Percentiles rank a stretch among this genome's conserved stretches.
phyloP scores from a whole-genome alignment of 2,888 invertebrate genomes.

The Lepidocyrtoides sp. region DNA sequence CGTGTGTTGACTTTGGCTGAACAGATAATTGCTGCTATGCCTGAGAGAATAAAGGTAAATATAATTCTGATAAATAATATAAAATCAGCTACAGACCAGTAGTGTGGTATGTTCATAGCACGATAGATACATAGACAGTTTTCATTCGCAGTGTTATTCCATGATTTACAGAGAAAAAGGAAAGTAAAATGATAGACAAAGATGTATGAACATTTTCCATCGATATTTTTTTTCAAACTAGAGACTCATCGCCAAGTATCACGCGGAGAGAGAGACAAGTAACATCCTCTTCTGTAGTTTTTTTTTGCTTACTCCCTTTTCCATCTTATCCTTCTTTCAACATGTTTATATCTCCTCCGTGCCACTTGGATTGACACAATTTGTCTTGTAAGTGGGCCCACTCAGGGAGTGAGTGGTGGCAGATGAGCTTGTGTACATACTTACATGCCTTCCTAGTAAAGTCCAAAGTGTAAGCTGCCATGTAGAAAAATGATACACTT shows the following conservation, averaged over 20 bases:
- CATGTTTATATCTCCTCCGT: conserved; percentile 44
- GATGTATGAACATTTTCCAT: background rate
- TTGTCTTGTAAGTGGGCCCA: conserved; percentile 70
- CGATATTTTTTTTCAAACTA: conserved; percentile 3
- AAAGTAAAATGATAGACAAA: background rate
- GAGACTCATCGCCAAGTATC: conserved; percentile 1
- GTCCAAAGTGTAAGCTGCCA: background rate
- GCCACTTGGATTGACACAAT: conserved; percentile 70
- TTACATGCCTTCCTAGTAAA: background rate
- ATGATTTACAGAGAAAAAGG: background rate
- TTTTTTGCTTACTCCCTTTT: conserved; percentile 18
- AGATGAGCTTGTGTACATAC: conserved; percentile 46
- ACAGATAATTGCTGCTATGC: conserved; percentile 99
- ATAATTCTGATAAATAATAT: background rate
- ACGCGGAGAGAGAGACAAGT: conserved; percentile 1
- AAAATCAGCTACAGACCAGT: background rate
- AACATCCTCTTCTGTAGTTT: background rate
- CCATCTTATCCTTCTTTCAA: conserved; percentile 21
- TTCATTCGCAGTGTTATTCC: too few species aligned
- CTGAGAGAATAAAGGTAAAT: conserved; percentile 97
- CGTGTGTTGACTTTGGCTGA: conserved; percentile 97
- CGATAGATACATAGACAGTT: too few species aligned
- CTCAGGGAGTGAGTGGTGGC: conserved; percentile 37
- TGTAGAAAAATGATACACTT: background rate
- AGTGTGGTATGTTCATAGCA: background rate